Percentiles rank a stretch among this genome's conserved stretches.
Evolutionary conservation across 2,888 invertebrate genomes (phyloP).

Genomic region (Furcula furcula): DNA sequence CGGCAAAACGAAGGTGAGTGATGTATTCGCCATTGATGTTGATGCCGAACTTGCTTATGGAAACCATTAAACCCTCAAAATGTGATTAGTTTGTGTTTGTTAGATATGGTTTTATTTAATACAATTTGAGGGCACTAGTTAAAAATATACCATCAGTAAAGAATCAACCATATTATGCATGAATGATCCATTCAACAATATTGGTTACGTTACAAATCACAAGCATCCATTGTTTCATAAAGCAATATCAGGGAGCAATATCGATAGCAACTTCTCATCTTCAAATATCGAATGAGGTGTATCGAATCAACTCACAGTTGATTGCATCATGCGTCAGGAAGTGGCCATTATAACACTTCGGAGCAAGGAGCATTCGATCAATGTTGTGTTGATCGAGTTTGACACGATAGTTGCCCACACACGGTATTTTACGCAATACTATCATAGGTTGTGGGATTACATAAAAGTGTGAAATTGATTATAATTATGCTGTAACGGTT

Average conservation of each 20-base stretch:
- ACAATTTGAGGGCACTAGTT: too few relatives aligned
- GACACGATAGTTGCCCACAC: conserved; percentile 42
- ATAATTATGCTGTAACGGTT: conserved; percentile 25
- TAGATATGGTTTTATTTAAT: too few relatives aligned
- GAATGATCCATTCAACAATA: not conserved
- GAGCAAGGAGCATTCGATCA: conserved; percentile 21
- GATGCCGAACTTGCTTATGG: too few relatives aligned
- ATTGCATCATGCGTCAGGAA: conserved; percentile 43
- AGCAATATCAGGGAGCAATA: too few relatives aligned
- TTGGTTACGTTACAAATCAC: conserved; percentile 1
- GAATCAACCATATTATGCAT: not conserved
- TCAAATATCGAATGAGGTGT: conserved; percentile 12
- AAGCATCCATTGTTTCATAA: conserved; percentile 1
- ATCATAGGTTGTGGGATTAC: conserved; percentile 24
- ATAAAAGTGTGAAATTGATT: conserved; percentile 33
- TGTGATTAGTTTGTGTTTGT: too few relatives aligned
- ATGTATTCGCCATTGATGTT: too few relatives aligned
- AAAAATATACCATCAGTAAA: too few relatives aligned
- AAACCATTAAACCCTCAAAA: too few relatives aligned
- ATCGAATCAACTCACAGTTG: conserved; percentile 22
- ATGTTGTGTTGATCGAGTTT: conserved; percentile 35
- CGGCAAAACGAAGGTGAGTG: too few relatives aligned
- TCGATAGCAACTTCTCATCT: too few relatives aligned
- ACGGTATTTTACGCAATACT: conserved; percentile 53
- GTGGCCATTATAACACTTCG: conserved; percentile 27